These are phyloP conservation scores for Xestia ashworthii DNA, from an alignment of 2,888 invertebrate genomes.

Conservation along the genomic window DNA sequence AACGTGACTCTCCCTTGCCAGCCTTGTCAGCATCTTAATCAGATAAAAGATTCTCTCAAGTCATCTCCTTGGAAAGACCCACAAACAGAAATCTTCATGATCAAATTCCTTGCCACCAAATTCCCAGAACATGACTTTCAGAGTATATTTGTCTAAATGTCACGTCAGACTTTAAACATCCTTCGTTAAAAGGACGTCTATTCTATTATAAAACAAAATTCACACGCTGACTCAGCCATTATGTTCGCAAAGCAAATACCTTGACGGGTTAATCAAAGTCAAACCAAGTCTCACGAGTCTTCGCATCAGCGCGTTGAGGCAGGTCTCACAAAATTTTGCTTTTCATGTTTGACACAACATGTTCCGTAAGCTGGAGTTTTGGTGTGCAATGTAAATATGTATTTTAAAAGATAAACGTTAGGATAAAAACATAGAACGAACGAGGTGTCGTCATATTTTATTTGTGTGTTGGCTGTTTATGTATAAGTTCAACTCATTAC, in stretches of 20 bases:
- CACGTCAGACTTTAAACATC: slow-evolving; percentile 35
- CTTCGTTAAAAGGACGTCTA: slow-evolving; percentile 41
- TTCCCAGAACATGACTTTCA: slow-evolving; percentile 40
- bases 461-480: slow-evolving; percentile 25
- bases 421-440: slow-evolving; percentile 18
- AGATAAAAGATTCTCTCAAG: background rate
- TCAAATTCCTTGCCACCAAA: slow-evolving; percentile 26
- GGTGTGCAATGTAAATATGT: slow-evolving; percentile 15
- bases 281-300: slow-evolving; percentile 40
- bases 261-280: slow-evolving; percentile 61
- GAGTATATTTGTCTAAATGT: slow-evolving; percentile 33
- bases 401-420: slow-evolving; percentile 20
- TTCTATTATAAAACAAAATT: slow-evolving; percentile 40
- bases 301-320: slow-evolving; percentile 63
- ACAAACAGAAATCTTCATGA: background rate
- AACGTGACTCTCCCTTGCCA: background rate
- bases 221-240: slow-evolving; percentile 44
- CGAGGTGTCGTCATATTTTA: slow-evolving; percentile 40
- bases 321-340: slow-evolving; percentile 57
- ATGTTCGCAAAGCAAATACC: slow-evolving; percentile 40
- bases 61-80: background rate
- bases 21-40: background rate
- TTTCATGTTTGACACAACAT: slow-evolving; percentile 27
- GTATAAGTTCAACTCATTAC: slow-evolving; percentile 28
- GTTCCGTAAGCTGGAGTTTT: slow-evolving; percentile 26